phyloP scores from a whole-genome alignment of 2,113 vertebrate species.

The Gavialis gangeticus region DNA sequence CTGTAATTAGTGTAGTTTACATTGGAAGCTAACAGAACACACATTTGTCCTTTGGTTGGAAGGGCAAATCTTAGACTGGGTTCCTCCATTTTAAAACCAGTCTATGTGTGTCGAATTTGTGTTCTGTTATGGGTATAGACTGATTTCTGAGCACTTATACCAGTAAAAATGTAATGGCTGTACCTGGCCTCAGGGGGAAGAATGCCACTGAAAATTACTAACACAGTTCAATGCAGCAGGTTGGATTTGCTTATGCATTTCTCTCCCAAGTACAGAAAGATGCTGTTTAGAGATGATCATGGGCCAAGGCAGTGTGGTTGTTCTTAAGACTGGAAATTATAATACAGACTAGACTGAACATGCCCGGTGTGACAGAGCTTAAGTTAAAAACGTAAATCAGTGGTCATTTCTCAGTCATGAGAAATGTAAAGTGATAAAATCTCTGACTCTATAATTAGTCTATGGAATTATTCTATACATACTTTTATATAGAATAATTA shows the following conservation, averaged over 20 bases:
- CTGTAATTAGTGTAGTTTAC: no score
- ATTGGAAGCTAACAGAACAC: no score
- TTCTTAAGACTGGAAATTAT: background rate
- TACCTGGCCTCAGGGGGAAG: background rate
- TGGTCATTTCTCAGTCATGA: background rate
- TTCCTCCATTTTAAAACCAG: no score
- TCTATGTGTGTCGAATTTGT: no score
- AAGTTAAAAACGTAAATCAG: background rate
- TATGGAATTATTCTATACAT: no score
- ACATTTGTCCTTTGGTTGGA: no score
- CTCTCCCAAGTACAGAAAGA: background rate
- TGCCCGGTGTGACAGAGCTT: background rate
- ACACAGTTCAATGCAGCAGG: background rate
- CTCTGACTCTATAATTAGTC: no score
- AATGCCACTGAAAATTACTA: background rate
- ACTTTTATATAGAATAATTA: no score
- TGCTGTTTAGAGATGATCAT: background rate
- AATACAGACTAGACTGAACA: background rate
- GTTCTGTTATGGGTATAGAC: no score
- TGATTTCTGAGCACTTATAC: no score
- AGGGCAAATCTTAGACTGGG: no score
- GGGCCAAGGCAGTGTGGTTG: background rate
- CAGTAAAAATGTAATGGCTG: no score
- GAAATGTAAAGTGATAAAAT: background rate
- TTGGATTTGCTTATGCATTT: background rate